phyloP scores from a whole-genome alignment of 2,888 invertebrate species.

The Neocrepidodera transversa region DNA sequence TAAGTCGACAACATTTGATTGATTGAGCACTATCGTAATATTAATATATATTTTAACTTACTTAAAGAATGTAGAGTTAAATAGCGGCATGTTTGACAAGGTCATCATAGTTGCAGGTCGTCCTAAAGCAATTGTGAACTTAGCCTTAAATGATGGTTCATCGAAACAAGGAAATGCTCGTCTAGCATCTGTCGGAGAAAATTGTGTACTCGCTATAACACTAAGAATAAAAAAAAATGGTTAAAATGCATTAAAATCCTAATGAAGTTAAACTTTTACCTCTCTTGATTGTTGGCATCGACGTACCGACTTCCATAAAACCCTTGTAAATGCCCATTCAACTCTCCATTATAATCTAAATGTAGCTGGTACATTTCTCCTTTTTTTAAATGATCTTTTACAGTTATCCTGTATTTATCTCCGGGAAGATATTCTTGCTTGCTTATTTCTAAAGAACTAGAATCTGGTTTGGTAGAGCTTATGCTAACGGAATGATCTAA shows the following conservation, averaged over 20 bases:
- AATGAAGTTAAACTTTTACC: constrained; percentile 2
- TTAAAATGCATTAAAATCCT: not conserved
- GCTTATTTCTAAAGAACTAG: constrained; percentile 52
- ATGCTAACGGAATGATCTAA: constrained; percentile 54
- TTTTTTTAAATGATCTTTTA: constrained; percentile 55
- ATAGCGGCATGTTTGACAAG: constrained; percentile 74
- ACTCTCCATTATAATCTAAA: constrained; percentile 63
- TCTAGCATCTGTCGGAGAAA: constrained; percentile 80
- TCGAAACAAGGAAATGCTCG: constrained; percentile 89
- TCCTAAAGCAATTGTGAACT: constrained; percentile 73
- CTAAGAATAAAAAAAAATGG: constrained; percentile 58
- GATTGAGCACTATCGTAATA: too few relatives aligned
- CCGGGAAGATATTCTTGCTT: constrained; percentile 52
- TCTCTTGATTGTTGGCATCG: constrained; percentile 33
- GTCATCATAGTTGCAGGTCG: constrained; percentile 64
- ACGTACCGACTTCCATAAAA: constrained; percentile 66
- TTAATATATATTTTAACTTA: constrained; percentile 25
- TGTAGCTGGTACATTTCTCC: constrained; percentile 59
- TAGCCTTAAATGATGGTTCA: constrained; percentile 82
- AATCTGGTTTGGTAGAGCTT: constrained; percentile 40
- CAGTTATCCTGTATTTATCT: constrained; percentile 56
- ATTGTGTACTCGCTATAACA: constrained; percentile 81
- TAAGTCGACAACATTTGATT: not conserved
- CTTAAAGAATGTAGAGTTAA: constrained; percentile 36
- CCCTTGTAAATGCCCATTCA: constrained; percentile 66